Conservation (phyloP, 2,113 vertebrate species). For the Oryctolagus cuniculus region mOryCun1.1 NC_091453.1:5754001-5754500, state of each 20-base stretch:
- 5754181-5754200: constrained; percentile 39
- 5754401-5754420: constrained; percentile 56
- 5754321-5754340: not conserved
- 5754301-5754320: constrained; percentile 45
- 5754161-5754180: not conserved
- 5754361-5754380: not conserved
- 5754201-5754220: not conserved
- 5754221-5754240: constrained; percentile 2
- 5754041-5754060: constrained; percentile 48
- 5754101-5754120: constrained; percentile 20
- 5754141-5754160: constrained; percentile 51
- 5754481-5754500: not conserved
- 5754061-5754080: constrained; percentile 65
- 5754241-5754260: constrained; percentile 17
- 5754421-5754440: not conserved
- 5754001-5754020: constrained; percentile 40
- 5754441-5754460: constrained; percentile 16
- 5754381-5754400: constrained; percentile 16
- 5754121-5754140: constrained; percentile 18
- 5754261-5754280: constrained; percentile 18
- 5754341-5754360: constrained; percentile 21
- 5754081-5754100: constrained; percentile 43
- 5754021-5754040: constrained; percentile 53
- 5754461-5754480: constrained; percentile 7
- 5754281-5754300: not conserved